Evolutionary conservation across 2,888 invertebrate genomes (phyloP).

Genomic region (Margaritifera margaritifera): DNA sequence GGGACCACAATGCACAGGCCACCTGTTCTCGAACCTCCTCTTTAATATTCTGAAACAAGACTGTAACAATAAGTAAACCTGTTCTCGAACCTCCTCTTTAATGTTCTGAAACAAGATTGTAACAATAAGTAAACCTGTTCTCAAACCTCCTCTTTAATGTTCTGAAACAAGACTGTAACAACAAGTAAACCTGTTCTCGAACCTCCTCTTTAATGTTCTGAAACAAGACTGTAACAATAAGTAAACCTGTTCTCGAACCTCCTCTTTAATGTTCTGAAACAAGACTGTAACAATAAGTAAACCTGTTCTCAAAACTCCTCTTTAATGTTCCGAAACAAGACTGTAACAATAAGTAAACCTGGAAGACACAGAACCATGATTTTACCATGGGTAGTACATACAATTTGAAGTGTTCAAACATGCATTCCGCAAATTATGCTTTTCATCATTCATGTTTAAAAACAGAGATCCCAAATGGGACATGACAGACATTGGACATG

Average conservation of each 20-base stretch:
- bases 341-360: background rate
- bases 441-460: too few relatives aligned
- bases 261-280: slow-evolving; percentile 62
- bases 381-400: too few relatives aligned
- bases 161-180: slow-evolving; percentile 40
- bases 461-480: too few relatives aligned
- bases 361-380: too few relatives aligned
- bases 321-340: slow-evolving; percentile 57
- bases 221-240: slow-evolving; percentile 5
- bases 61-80: background rate
- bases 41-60: slow-evolving; percentile 57
- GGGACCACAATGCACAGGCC: slow-evolving; percentile 71
- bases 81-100: slow-evolving; percentile 67
- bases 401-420: too few relatives aligned
- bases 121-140: slow-evolving; percentile 69
- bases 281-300: slow-evolving; percentile 1
- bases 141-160: slow-evolving; percentile 65
- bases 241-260: slow-evolving; percentile 72
- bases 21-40: slow-evolving; percentile 71
- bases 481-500: too few relatives aligned
- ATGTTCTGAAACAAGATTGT: slow-evolving; percentile 52
- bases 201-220: slow-evolving; percentile 68
- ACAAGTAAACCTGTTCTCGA: slow-evolving; percentile 70
- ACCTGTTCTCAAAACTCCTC: slow-evolving; percentile 71
- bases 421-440: too few relatives aligned